Evolutionary conservation across 1,140 invertebrate species (phyloP), one percentile per base, ranked within the genome.

Genomic region (Babylonia areolata): DNA sequence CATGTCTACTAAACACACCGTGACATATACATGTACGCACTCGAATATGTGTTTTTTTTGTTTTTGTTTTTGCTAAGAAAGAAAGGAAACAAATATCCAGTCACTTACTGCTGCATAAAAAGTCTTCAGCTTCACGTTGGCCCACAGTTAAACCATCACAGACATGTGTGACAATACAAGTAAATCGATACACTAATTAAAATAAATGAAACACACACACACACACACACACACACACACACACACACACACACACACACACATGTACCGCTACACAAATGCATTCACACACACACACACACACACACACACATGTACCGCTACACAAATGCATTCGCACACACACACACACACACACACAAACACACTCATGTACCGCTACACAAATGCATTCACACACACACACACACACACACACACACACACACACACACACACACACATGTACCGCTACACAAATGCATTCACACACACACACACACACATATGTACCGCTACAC

Each of bases 381-480:
- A 69, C 64, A 69, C 17, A 35, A 9, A 33, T 23, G 33, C 20
- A 35, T 23, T 35, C 3, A 35, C 71, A 73, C 35, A 73, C 71
- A 73, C 75, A 77, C 6, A 40, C 37, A 77, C 39, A 40, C 42
- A 81, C 79, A 54, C 79, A 81, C 79, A 81, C 79, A 81, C 79
- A 81, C 42, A 81, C 79, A 81, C 42, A 81, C 42, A 81, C 79
- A 39, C 39, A 51, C 35, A 40, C 39, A 42, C 77, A 46, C 42
- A 46, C 77, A 42, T 39, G 39, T n/a, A 37, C 42, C n/a, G 33
- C 2, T 42, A 81, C 73, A 77, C 73, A 40, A 35, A 77, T 37
- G 40, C 37, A 20, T 9, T 40, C 73, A 40, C 73, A 40, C 73
- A 40, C 73, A 33, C 69, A 35, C 31, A 73, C 71, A 35, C 71